A percentile compares a stretch with the other conserved stretches of the same genome.
Conservation (phyloP, 2,113 vertebrate genomes). For the Hemiprocne comata region DNA sequence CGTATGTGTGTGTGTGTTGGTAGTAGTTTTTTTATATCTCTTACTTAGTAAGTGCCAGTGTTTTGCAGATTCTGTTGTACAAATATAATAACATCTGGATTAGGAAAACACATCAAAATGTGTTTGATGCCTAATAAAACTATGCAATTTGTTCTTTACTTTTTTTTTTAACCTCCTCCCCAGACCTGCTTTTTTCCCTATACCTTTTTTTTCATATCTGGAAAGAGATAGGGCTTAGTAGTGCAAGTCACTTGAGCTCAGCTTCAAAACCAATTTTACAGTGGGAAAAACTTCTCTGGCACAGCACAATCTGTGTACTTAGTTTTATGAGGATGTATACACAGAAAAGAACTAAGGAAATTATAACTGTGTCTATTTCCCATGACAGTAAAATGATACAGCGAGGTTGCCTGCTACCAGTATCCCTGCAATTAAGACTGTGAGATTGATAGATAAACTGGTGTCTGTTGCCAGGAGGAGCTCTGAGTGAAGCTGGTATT, state of each 20-base stretch:
- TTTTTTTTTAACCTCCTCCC: background rate
- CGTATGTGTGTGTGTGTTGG: background rate
- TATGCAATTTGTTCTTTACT: background rate
- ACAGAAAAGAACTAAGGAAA: background rate
- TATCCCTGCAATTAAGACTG: background rate
- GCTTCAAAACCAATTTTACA: background rate
- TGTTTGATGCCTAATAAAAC: background rate
- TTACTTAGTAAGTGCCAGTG: background rate
- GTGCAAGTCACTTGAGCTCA: background rate
- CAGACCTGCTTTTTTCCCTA: fast-evolving
- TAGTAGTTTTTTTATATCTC: background rate
- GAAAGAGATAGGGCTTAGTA: background rate
- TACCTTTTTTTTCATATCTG: background rate
- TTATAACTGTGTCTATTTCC: background rate
- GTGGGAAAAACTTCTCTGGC: background rate
- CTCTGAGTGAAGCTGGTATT: background rate
- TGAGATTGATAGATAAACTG: background rate
- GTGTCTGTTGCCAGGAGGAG: background rate
- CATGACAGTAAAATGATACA: background rate
- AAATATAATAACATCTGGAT: background rate
- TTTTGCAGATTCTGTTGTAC: background rate
- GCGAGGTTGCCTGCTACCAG: background rate
- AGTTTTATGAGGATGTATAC: background rate
- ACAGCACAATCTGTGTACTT: background rate
- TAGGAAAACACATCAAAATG: background rate